phyloP scores from a whole-genome alignment of 2,888 invertebrate genomes.

The Cephonodes hylas region DNA sequence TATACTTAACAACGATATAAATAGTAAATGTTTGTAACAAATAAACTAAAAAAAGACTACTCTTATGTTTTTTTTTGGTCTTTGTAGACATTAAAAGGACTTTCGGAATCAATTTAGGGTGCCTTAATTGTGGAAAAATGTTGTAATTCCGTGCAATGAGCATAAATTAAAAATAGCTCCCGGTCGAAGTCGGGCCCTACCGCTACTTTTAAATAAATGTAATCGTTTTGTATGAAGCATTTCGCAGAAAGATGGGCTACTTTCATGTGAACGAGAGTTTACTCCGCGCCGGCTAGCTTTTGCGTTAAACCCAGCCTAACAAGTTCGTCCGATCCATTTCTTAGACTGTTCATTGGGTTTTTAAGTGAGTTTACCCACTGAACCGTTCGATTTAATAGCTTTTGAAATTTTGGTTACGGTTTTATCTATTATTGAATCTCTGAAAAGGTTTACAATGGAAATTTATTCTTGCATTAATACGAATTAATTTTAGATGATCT shows the following conservation, averaged over 20 bases:
- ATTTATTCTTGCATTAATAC: not conserved
- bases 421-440: not conserved
- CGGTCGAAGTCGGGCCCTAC: no score
- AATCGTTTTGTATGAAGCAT: not conserved
- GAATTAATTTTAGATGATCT: not conserved
- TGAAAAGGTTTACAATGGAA: not conserved
- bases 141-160: no score
- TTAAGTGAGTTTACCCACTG: not conserved
- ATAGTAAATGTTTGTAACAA: no score
- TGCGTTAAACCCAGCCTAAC: slow-evolving; percentile 43
- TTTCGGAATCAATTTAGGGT: no score
- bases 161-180: no score
- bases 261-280: slow-evolving; percentile 17
- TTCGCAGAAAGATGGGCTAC: not conserved
- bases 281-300: slow-evolving; percentile 39
- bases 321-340: slow-evolving; percentile 37
- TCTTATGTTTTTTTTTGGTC: no score
- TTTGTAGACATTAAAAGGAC: no score
- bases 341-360: slow-evolving; percentile 29
- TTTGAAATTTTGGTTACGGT: not conserved
- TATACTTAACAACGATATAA: no score
- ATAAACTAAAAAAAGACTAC: no score
- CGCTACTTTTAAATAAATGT: not conserved
- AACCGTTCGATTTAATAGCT: not conserved
- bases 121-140: no score